Conservation (phyloP, 2,888 invertebrate species). For the Camptogramma bilineatum region DNA sequence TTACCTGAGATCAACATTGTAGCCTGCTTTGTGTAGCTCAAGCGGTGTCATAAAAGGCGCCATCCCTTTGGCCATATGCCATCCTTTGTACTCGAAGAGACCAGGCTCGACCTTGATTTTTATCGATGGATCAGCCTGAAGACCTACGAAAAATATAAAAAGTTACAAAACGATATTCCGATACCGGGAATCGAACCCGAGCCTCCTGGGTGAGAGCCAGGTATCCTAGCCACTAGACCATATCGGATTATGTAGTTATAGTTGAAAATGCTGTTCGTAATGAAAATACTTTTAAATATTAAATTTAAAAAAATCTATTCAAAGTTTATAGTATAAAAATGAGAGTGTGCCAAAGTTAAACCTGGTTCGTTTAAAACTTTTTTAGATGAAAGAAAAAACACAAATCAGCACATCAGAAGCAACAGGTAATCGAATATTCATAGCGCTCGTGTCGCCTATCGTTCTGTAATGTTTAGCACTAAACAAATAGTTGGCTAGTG, state of each 20-base stretch:
- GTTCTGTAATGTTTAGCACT: too few species aligned
- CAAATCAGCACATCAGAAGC: too few species aligned
- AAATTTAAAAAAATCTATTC: too few species aligned
- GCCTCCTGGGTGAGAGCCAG: slow-evolving; percentile 89
- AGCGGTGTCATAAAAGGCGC: slow-evolving; percentile 91
- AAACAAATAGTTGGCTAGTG: too few species aligned
- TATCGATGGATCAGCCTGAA: slow-evolving; percentile 84
- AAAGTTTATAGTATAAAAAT: too few species aligned
- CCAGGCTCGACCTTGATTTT: slow-evolving; percentile 94
- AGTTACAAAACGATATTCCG: slow-evolving; percentile 24
- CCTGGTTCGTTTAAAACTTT: too few species aligned
- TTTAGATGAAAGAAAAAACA: too few species aligned
- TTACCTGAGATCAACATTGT: slow-evolving; percentile 90
- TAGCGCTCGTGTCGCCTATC: too few species aligned
- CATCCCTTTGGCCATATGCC: slow-evolving; percentile 91
- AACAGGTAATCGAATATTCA: too few species aligned
- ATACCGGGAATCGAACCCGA: slow-evolving; percentile 85
- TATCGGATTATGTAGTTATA: slow-evolving; percentile 58
- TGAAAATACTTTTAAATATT: too few species aligned
- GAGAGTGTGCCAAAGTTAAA: too few species aligned
- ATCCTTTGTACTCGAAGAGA: slow-evolving; percentile 96
- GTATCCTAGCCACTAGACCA: slow-evolving; percentile 90
- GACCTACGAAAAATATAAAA: slow-evolving; percentile 65
- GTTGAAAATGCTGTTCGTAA: slow-evolving; percentile 8
- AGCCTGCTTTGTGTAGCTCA: slow-evolving; percentile 90